Conservation (phyloP, 2,797 vertebrate species). For the Darevskia mixta region DNA sequence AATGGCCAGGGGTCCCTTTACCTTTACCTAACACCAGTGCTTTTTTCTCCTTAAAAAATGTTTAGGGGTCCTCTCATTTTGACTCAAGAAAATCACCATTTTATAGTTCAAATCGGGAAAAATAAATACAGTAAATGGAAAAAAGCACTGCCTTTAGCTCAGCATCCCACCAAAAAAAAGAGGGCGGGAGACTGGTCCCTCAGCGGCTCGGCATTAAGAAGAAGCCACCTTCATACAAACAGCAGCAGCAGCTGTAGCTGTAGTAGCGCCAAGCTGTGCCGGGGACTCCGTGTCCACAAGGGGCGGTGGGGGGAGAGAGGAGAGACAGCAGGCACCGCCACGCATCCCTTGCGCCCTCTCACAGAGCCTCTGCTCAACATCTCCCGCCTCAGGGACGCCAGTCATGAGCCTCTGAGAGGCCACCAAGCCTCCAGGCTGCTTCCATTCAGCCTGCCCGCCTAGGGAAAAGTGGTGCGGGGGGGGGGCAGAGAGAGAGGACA, state of each 20-base stretch:
- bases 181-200: background rate
- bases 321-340: slow-evolving; percentile 1
- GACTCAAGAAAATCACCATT: no score
- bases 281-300: background rate
- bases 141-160: background rate
- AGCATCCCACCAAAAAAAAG: background rate
- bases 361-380: background rate
- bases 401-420: background rate
- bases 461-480: background rate
- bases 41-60: no score
- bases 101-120: no score
- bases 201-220: background rate
- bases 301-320: background rate
- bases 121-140: no score
- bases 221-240: background rate
- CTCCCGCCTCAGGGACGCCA: slow-evolving; percentile 23
- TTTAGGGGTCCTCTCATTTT: no score
- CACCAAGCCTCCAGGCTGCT: background rate
- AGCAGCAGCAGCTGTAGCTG: background rate
- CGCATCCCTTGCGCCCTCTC: slow-evolving; percentile 22
- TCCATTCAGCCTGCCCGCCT: background rate
- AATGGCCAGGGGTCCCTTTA: no score
- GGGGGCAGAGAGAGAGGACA: background rate
- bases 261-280: background rate
- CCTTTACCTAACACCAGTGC: no score